Evolutionary conservation across 2,797 vertebrate species (phyloP).

Genomic region (Heteromormyrus szaboi): DNA sequence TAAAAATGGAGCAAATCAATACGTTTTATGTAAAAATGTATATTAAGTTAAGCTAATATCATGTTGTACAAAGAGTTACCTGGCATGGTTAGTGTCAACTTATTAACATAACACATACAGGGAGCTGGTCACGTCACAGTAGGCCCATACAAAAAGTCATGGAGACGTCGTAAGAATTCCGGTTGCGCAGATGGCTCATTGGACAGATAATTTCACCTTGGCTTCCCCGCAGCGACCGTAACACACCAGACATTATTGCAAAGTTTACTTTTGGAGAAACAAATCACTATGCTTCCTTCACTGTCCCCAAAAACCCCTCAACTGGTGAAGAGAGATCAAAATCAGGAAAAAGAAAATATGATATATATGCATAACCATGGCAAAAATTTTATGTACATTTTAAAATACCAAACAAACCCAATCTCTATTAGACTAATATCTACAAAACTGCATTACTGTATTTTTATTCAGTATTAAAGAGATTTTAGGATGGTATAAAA

Average conservation of each 20-base stretch:
- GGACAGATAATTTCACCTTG: conserved; percentile 21
- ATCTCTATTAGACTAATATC: conserved; percentile 4
- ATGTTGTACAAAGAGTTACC: not conserved
- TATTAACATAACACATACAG: conserved; percentile 27
- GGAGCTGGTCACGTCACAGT: conserved; percentile 46
- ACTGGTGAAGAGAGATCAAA: not conserved
- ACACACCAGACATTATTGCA: conserved; percentile 67
- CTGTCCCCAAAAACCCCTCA: not conserved
- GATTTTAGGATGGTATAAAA: not conserved
- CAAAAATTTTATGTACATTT: conserved; percentile 1
- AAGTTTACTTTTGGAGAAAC: conserved; percentile 57
- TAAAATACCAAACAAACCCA: not conserved
- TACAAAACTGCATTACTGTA: conserved; percentile 5
- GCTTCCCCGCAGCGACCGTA: conserved; percentile 37
- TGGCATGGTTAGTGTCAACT: conserved; percentile 46
- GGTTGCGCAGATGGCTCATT: not conserved
- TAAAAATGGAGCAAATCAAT: not conserved
- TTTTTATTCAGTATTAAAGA: not conserved
- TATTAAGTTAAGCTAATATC: not conserved
- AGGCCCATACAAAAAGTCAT: not conserved
- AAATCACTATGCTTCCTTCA: conserved; percentile 33
- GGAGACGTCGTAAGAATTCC: not conserved
- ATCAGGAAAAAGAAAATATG: not conserved
- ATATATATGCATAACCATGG: not conserved
- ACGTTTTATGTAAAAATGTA: not conserved